Conservation (phyloP, 2,888 invertebrate species). For the Ethmia dodecea region DNA sequence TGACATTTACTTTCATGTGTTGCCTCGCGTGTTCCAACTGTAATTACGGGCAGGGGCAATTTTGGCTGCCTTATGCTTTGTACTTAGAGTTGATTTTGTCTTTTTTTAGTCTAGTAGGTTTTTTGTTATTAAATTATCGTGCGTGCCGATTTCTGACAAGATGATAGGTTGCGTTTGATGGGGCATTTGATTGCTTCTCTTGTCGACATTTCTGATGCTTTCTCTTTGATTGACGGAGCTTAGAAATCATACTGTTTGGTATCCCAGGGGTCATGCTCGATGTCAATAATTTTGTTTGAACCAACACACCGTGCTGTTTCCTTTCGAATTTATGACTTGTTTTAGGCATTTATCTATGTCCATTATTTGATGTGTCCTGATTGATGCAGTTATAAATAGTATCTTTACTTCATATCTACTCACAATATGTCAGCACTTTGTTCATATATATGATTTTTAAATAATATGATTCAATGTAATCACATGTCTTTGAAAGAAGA, state of each 20-base stretch:
- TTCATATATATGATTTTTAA: too few species aligned
- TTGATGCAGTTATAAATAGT: too few species aligned
- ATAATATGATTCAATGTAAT: too few species aligned
- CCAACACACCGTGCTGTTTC: too few species aligned
- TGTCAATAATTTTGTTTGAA: conserved; percentile 9
- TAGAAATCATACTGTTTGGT: conserved; percentile 47
- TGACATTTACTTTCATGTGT: conserved; percentile 77
- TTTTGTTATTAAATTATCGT: conserved; percentile 76
- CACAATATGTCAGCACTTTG: too few species aligned
- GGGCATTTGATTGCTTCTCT: conserved; percentile 74
- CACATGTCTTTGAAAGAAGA: too few species aligned
- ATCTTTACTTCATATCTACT: too few species aligned
- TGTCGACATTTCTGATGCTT: conserved; percentile 70
- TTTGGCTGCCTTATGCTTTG: conserved; percentile 38
- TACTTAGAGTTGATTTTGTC: conserved; percentile 52
- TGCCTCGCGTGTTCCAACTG: conserved; percentile 66
- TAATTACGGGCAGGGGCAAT: conserved; percentile 55
- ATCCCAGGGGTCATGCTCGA: conserved; percentile 28
- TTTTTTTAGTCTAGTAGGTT: conserved; percentile 45
- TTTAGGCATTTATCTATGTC: too few species aligned
- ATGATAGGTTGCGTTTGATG: conserved; percentile 75
- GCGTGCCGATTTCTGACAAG: conserved; percentile 75
- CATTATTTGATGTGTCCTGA: too few species aligned
- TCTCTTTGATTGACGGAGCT: conserved; percentile 73
- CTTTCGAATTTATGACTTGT: too few species aligned